Evolutionary conservation across 1,140 invertebrate species (phyloP).

Genomic region (Colletes latitarsis): DNA sequence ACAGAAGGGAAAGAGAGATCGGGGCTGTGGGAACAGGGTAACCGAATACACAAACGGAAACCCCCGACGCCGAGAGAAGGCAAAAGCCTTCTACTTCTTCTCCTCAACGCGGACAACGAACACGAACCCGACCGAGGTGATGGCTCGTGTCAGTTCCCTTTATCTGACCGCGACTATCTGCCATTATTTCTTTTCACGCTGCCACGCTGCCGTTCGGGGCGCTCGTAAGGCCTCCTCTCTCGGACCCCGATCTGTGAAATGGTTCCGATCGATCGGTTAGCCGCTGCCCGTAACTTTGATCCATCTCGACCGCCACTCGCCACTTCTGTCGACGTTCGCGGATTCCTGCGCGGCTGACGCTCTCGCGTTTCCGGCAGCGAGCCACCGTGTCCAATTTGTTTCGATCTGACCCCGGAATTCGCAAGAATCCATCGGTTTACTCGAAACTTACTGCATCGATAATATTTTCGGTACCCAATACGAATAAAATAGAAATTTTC

Average conservation of each 20-base stretch:
- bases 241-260: slow-evolving; percentile 50
- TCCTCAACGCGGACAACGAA: slow-evolving; percentile 48
- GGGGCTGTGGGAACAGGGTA: slow-evolving; percentile 68
- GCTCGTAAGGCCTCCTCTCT: slow-evolving; percentile 49
- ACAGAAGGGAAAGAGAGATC: slow-evolving; percentile 20
- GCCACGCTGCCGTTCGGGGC: slow-evolving; percentile 43
- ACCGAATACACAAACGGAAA: slow-evolving; percentile 72
- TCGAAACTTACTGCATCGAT: too few relatives aligned
- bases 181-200: slow-evolving; percentile 69
- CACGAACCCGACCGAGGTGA: slow-evolving; percentile 55
- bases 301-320: slow-evolving; percentile 18
- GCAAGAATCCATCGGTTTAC: too few relatives aligned
- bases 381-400: slow-evolving; percentile 2
- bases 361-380: neutral
- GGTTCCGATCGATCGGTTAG: slow-evolving; percentile 54
- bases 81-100: slow-evolving; percentile 43
- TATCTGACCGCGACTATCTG: slow-evolving; percentile 72
- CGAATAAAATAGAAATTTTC: too few relatives aligned
- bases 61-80: slow-evolving; percentile 54
- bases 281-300: slow-evolving; percentile 39
- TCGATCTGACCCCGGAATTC: neutral
- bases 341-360: neutral
- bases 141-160: slow-evolving; percentile 66
- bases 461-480: too few relatives aligned
- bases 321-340: slow-evolving; percentile 30